phyloP scores from a whole-genome alignment of 2,888 invertebrate species.

The Choreutis nemorana region DNA sequence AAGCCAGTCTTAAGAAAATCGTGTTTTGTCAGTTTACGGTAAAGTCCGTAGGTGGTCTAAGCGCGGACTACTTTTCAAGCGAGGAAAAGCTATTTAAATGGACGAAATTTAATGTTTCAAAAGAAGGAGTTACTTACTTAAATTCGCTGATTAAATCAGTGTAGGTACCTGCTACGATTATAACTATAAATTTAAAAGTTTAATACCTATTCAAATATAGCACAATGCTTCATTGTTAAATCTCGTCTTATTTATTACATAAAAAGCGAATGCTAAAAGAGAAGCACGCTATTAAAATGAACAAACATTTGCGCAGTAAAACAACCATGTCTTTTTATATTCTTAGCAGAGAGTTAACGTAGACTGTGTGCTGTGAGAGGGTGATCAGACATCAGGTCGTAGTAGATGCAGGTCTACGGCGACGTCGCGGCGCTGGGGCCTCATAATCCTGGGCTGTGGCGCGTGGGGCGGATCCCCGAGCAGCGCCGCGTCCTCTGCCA shows the following conservation, averaged over 20 bases:
- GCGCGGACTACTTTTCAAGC: too few species aligned
- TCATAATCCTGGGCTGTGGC: conserved; percentile 31
- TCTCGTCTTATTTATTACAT: conserved; percentile 9
- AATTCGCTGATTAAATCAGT: too few species aligned
- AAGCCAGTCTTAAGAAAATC: too few species aligned
- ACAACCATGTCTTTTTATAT: conserved; percentile 1
- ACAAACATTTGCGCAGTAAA: conserved; percentile 9
- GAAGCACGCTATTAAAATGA: conserved; percentile 3
- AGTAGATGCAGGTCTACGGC: conserved; percentile 56
- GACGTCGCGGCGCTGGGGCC: conserved; percentile 47
- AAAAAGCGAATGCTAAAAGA: not conserved
- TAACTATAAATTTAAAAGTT: not conserved
- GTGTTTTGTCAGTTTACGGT: too few species aligned
- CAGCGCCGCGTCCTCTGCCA: conserved; percentile 56
- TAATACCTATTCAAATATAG: conserved; percentile 1
- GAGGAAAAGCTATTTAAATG: too few species aligned
- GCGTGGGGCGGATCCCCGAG: conserved; percentile 30
- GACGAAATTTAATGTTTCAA: too few species aligned
- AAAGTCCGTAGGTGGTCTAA: too few species aligned
- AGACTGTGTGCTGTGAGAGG: conserved; percentile 8
- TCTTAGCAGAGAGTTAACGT: conserved; percentile 10
- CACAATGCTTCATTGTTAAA: conserved; percentile 10
- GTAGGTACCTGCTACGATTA: too few species aligned
- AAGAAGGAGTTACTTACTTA: too few species aligned
- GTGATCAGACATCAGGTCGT: conserved; percentile 45